phyloP scores from a whole-genome alignment of 64 coral and sea anemone species.

The Montipora foliosa region DNA sequence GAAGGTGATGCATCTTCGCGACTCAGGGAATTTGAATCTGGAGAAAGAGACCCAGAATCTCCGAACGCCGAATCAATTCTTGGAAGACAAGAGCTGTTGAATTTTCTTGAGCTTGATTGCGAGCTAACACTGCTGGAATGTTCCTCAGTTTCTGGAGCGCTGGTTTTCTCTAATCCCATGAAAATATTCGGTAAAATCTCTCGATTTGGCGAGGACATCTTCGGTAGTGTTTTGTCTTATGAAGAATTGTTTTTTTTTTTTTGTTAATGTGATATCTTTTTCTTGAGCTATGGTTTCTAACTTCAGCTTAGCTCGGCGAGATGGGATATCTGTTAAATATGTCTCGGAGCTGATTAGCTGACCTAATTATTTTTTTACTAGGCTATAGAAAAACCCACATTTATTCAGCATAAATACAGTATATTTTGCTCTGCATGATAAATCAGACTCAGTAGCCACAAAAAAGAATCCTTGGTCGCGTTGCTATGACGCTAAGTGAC shows the following conservation, averaged over 20 bases:
- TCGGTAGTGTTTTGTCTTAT: too few species aligned
- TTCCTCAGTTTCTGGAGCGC: not conserved
- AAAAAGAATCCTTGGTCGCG: not conserved
- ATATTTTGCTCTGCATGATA: not conserved
- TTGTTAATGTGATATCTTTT: not conserved
- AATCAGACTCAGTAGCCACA: not conserved
- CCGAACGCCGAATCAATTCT: conserved; percentile 41
- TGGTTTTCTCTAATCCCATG: not conserved
- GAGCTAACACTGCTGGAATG: not conserved
- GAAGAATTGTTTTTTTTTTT: too few species aligned
- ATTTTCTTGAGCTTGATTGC: conserved; percentile 30
- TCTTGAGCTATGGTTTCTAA: not conserved
- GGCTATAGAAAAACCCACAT: not conserved
- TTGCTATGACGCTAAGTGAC: not conserved
- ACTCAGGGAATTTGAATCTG: conserved; percentile 14
- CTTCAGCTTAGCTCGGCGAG: too few species aligned
- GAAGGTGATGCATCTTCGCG: conserved; percentile 26
- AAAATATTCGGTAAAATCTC: not conserved
- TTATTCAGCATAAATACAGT: not conserved
- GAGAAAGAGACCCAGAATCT: not conserved
- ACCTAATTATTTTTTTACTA: not conserved
- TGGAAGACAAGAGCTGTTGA: not conserved
- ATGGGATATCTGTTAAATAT: too few species aligned
- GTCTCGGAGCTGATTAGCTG: too few species aligned
- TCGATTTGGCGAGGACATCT: not conserved